Evolutionary conservation across 2,888 invertebrate species (phyloP), one percentile per base, ranked within the genome.

Genomic region (Amorpha juglandis): DNA sequence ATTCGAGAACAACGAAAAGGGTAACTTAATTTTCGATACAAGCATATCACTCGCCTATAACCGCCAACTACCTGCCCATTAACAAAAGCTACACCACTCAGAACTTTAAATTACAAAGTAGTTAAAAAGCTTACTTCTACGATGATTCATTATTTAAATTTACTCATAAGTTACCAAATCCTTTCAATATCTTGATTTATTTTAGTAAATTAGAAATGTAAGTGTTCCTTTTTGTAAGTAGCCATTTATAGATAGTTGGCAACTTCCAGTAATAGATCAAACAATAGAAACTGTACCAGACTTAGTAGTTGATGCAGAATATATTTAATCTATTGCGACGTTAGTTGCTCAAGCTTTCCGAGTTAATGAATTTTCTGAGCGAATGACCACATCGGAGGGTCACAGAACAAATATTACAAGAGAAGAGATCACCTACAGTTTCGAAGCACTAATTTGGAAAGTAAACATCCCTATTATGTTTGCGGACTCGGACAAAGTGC

Each of bases 391-490:
- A 21, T 42, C 33, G 16, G 21, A 12, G 65, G 58, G 27, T 66
- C 63, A 50, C 63, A 65, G 51, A 66, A 65, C 63, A 71, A 74
- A 72, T 63, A 69, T 72, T 71, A 72, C 74, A 70, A 67, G 69
- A 67, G 64, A 65, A 70, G 73, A 69, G 73, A 72, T 27, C 68
- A 73, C 67, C 63, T 72, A 66, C 65, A 68, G 69, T 75, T 75
- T 71, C 63, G 62, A 38, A 74, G 69, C 67, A 69, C 70, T 79
- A 76, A 80, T 80, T 80, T 76, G 72, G 70, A 70, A 70, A 74
- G 76, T 76, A 77, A 78, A 77, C 74, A 67, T 52, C 63, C 27
- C 27, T 63, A 71, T 63, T 65, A 64, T 71, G 73, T 73, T 69
- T 65, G 66, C 73, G 69, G 77, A 70, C 71, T 63, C 67, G 70